These are phyloP conservation scores for Monarcha castaneiventris DNA, from an alignment of 2,113 vertebrate genomes.

Conservation along the genomic window DNA sequence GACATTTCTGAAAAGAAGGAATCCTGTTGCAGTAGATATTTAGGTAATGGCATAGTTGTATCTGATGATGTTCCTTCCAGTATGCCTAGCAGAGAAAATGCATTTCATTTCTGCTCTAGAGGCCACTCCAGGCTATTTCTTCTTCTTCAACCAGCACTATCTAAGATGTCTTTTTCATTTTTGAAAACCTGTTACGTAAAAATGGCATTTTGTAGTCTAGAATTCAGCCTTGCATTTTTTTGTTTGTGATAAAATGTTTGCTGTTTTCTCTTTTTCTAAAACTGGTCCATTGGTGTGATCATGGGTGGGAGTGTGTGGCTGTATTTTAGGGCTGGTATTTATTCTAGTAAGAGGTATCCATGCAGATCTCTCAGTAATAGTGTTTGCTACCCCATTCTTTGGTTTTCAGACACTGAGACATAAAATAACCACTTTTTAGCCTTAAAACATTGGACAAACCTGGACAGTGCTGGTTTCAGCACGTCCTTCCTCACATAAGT, in stretches of 20 bases:
- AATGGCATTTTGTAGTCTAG: not conserved
- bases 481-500: not conserved
- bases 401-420: not conserved
- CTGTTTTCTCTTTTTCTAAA: not conserved
- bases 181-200: not conserved
- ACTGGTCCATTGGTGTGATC: not conserved
- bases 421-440: not conserved
- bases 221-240: not conserved
- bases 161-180: not conserved
- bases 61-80: not conserved
- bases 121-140: not conserved
- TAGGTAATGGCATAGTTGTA: slow-evolving; percentile 30
- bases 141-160: not conserved
- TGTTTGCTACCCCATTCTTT: not conserved
- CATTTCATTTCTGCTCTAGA: not conserved
- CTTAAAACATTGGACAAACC: not conserved
- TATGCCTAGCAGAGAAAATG: not conserved
- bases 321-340: not conserved
- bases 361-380: not conserved
- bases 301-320: not conserved
- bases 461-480: not conserved
- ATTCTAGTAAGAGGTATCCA: not conserved
- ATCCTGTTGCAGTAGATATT: slow-evolving; percentile 32
- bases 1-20: not conserved
- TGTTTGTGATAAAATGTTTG: not conserved